phyloP scores from a whole-genome alignment of 2,797 vertebrate species.

The Meriones psammophilus region DNA sequence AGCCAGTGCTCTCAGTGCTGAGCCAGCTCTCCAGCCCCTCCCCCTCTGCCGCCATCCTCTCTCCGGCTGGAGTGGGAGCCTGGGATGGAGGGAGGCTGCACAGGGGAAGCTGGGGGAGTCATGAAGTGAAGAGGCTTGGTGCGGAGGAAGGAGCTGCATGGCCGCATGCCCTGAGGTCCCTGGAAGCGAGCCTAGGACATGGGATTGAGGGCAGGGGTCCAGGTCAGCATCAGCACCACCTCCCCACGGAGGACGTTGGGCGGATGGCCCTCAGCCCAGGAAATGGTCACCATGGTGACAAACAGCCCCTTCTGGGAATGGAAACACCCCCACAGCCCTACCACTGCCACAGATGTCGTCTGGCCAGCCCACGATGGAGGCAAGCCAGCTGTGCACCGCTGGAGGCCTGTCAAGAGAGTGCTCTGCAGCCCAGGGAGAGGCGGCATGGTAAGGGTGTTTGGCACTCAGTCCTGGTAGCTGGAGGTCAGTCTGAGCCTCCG shows the following conservation, averaged over 20 bases:
- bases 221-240: not conserved
- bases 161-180: not conserved
- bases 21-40: not conserved
- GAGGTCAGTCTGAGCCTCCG: too few relatives aligned
- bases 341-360: slow-evolving; percentile 20
- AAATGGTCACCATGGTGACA: not conserved
- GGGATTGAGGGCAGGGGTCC: not conserved
- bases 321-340: not conserved
- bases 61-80: not conserved
- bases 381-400: not conserved
- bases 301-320: slow-evolving; percentile 36
- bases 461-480: not conserved
- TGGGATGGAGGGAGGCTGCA: not conserved
- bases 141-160: not conserved
- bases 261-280: not conserved
- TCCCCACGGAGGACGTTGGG: not conserved
- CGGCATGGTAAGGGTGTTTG: not conserved
- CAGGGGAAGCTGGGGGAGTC: not conserved
- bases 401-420: not conserved
- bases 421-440: not conserved
- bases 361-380: slow-evolving; percentile 1
- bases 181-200: slow-evolving; percentile 41
- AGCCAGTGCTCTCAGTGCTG: not conserved
- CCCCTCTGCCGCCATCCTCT: not conserved
- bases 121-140: not conserved